These are phyloP conservation scores for Brachionichthys hirsutus DNA, from an alignment of 2,113 vertebrate species.

Conservation along the genomic window DNA sequence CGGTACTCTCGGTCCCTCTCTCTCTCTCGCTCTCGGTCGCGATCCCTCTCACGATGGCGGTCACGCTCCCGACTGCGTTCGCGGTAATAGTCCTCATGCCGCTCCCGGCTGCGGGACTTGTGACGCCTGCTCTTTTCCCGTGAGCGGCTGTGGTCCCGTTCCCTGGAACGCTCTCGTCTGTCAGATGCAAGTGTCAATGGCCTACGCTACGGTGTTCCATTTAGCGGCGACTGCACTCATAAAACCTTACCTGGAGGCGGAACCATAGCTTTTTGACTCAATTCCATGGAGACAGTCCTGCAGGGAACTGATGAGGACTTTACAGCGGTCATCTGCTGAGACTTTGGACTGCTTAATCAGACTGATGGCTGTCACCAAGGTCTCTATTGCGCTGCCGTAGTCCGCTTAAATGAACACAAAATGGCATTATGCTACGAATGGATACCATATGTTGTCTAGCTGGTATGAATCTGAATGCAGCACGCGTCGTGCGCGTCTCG, in stretches of 20 bases:
- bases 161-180: constrained; percentile 96
- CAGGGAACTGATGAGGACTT: constrained; percentile 98
- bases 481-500: too few relatives aligned
- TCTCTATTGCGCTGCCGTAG: constrained; percentile 99
- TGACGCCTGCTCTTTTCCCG: constrained; percentile 95
- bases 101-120: constrained; percentile 96
- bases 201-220: too few relatives aligned
- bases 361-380: constrained; percentile 97
- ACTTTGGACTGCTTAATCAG: constrained; percentile 99
- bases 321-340: constrained; percentile 97
- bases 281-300: constrained; percentile 99
- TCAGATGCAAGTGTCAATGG: constrained; percentile 44
- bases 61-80: constrained; percentile 96
- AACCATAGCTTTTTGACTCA: constrained; percentile 98
- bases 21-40: constrained; percentile 90
- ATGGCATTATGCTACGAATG: neutral
- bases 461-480: neutral
- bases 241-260: constrained; percentile 82
- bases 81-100: constrained; percentile 96
- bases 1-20: constrained; percentile 95
- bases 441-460: too few relatives aligned
- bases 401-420: constrained; percentile 78
- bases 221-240: too few relatives aligned
- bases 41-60: constrained; percentile 91
- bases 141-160: constrained; percentile 97